Evolutionary conservation across 2,888 invertebrate species (phyloP), one percentile per base, ranked within the genome.

Genomic region (Andrena trimmerana): DNA sequence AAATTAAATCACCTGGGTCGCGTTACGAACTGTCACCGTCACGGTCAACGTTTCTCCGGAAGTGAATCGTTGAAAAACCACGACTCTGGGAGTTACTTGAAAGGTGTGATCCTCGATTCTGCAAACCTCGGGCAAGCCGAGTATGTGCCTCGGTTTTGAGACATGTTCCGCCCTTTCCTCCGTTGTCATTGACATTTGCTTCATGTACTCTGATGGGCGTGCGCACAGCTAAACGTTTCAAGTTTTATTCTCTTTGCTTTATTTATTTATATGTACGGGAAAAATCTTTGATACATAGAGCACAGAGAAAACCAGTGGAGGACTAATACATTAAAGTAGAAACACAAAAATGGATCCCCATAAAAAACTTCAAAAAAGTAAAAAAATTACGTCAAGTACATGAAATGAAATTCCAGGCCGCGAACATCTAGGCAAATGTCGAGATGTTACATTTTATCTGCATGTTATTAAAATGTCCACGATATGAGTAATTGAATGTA

Each of bases 61-160:
- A 77, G 94, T 93, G 91, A 95, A 96, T 91, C 96, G 96, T 93
- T 96, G 96, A 87, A 96, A 96, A 31, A 96, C 93, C 1, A 96
- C 90, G 27, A 96, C 90, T 86, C 93, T 94, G 0, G 96, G 96
- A 20, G 94, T 93, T 0, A 89, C 66, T 24, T 87, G 84, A 52
- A 93, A 91, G 27, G 54, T 65, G 10, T 48, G 27, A 20, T 67
- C 68, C 31, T 84, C 48, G 0, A 4, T 52, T 5, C 57, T 24
- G 1, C 31, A 68, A 13, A 16, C 29, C 5, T 5, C 2, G 8
- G 74, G 66, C 10, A 63, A 24, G 42, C 78, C 31, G 7, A 24
- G 70, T 29, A 36, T 81, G 31, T 62, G 52, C 2, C 54, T 74
- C 50, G 78, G 68, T 84, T 86, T 89, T 5, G 82, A 48, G 10